Percentiles rank a stretch among this genome's conserved stretches.
Evolutionary conservation across 2,113 vertebrate genomes (phyloP).

Genomic region (Nycticryphes semicollaris): DNA sequence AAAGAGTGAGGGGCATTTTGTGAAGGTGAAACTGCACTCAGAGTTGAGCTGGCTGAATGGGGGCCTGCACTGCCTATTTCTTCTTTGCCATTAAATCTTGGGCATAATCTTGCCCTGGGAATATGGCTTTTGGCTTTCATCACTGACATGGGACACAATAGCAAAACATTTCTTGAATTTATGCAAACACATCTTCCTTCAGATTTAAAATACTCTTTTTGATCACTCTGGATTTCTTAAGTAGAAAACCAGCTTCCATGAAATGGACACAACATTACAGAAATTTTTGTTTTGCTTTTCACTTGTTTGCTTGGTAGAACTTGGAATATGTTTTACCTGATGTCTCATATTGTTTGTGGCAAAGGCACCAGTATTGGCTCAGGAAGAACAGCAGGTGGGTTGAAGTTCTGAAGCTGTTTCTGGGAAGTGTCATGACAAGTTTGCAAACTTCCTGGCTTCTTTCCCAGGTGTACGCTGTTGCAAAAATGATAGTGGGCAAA

Average conservation of each 20-base stretch:
- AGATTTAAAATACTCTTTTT: not conserved
- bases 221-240: not conserved
- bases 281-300: not conserved
- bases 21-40: not conserved
- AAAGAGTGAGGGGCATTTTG: rapidly evolving
- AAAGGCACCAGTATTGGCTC: not conserved
- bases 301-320: not conserved
- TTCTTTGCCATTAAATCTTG: not conserved
- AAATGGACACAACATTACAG: not conserved
- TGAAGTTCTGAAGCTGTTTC: not conserved
- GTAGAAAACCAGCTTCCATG: not conserved
- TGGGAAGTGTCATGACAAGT: not conserved
- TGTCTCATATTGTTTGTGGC: not conserved
- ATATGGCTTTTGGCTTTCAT: not conserved
- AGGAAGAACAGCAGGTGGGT: not conserved
- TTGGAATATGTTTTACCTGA: not conserved
- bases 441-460: not conserved
- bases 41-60: not conserved
- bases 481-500: not conserved
- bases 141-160: not conserved
- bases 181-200: rapidly evolving
- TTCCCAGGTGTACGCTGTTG: not conserved
- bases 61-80: not conserved
- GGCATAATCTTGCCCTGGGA: not conserved
- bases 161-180: not conserved